A percentile compares a stretch with the other conserved stretches of the same genome.
Conservation (phyloP, 2,797 vertebrate species). For the Lagocephalus sceleratus region DNA sequence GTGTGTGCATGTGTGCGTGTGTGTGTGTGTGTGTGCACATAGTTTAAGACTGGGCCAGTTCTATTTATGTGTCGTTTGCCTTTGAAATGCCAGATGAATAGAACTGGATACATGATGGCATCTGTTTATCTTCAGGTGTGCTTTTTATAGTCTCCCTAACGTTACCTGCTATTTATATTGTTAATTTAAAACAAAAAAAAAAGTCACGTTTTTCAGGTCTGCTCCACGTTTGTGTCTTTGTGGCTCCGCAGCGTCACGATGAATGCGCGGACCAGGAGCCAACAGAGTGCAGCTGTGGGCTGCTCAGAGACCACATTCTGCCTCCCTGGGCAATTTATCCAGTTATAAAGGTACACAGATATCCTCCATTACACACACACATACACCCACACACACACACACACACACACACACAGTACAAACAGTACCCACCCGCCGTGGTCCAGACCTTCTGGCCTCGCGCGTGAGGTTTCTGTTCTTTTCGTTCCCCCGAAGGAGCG, state of each 20-base stretch:
- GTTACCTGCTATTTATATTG: too few relatives aligned
- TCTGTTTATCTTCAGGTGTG: too few relatives aligned
- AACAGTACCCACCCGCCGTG: conserved; percentile 15
- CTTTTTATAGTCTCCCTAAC: too few relatives aligned
- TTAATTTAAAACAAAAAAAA: background rate
- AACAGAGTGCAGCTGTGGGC: conserved; percentile 81
- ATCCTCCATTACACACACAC: conserved; percentile 13
- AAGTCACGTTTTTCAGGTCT: background rate
- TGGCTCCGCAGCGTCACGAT: conserved; percentile 80
- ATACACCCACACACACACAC: background rate
- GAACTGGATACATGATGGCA: too few relatives aligned
- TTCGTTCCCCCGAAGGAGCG: conserved; percentile 72
- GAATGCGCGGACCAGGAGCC: conserved; percentile 80
- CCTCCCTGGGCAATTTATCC: conserved; percentile 91
- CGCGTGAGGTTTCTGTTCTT: conserved; percentile 17
- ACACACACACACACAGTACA: conserved; percentile 18
- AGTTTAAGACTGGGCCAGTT: background rate
- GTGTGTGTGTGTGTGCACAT: too few relatives aligned
- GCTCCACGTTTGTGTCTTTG: too few relatives aligned
- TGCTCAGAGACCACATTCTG: conserved; percentile 86
- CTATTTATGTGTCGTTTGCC: too few relatives aligned
- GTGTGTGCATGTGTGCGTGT: background rate
- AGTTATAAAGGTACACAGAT: conserved; percentile 80
- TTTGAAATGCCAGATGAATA: too few relatives aligned
- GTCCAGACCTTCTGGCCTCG: too few relatives aligned